phyloP scores from a whole-genome alignment of 1,140 invertebrate species.

The Tribolium madens region DNA sequence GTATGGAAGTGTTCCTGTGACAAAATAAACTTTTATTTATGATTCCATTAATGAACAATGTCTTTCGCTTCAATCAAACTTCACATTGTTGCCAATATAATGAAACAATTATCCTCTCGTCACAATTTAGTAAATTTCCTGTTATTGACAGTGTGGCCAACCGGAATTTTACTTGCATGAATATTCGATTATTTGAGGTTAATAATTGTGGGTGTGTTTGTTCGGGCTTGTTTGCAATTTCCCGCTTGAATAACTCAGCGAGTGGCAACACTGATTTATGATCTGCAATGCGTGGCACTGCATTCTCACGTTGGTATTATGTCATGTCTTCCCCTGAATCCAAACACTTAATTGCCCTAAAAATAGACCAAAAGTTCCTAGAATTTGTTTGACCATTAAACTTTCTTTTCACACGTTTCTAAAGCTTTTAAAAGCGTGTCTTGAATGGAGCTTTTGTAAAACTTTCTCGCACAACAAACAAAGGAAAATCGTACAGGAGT shows the following conservation, averaged over 20 bases:
- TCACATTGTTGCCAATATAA: background rate
- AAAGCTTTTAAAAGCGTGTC: background rate
- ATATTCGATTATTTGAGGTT: constrained; percentile 10
- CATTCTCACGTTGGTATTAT: background rate
- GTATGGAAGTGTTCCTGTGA: constrained; percentile 9
- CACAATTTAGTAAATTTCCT: background rate
- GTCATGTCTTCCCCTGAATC: background rate
- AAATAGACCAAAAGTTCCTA: background rate
- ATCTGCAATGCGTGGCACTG: too few species aligned
- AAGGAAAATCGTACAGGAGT: background rate
- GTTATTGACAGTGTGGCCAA: background rate
- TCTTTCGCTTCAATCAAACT: background rate
- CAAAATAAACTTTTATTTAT: background rate
- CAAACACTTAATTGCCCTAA: background rate
- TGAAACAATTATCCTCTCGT: background rate
- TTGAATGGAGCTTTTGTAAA: background rate
- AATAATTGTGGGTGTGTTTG: background rate
- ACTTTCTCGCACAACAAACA: background rate
- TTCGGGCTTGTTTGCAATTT: background rate
- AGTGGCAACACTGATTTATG: background rate
- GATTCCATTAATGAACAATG: background rate
- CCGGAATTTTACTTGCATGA: background rate
- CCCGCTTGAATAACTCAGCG: background rate
- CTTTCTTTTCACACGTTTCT: background rate
- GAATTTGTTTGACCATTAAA: background rate